Evolutionary conservation across 2,113 vertebrate species (phyloP).

Genomic region (Antennarius striatus): DNA sequence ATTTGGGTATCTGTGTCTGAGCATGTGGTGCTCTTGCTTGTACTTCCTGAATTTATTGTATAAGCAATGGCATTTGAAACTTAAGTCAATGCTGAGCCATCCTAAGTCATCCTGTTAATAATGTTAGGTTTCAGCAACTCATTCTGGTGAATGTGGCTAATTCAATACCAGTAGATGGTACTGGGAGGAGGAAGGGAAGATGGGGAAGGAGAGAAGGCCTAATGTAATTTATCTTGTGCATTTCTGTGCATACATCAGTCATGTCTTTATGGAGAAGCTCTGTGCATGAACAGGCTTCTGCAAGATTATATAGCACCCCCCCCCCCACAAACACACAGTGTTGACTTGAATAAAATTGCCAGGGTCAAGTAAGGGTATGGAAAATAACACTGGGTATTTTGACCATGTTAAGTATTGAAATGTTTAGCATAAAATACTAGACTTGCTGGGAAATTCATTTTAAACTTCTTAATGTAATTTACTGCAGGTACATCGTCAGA

Average conservation of each 20-base stretch:
- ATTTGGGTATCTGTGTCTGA: conserved; percentile 35
- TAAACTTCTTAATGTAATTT: not conserved
- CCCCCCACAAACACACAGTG: not conserved
- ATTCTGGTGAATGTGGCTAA: conserved; percentile 60
- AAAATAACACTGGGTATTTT: not conserved
- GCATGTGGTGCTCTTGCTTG: conserved; percentile 23
- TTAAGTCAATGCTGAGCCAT: conserved; percentile 62
- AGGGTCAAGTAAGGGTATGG: not conserved
- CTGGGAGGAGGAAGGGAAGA: conserved; percentile 37
- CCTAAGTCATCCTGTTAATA: conserved; percentile 58
- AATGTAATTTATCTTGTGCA: conserved; percentile 67
- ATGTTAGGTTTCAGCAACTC: conserved; percentile 68
- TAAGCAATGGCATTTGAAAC: conserved; percentile 62
- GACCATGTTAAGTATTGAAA: not conserved
- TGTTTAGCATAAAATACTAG: not conserved
- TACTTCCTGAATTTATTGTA: conserved; percentile 71
- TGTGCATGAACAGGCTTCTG: not conserved
- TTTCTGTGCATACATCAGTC: conserved; percentile 65
- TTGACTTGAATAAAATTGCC: not conserved
- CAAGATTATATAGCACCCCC: not conserved
- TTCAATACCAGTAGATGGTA: conserved; percentile 65
- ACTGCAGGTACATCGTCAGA: not conserved
- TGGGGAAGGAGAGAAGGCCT: conserved; percentile 45
- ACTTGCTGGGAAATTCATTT: not conserved
- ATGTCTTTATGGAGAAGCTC: conserved; percentile 43